phyloP scores from a whole-genome alignment of 2,797 vertebrate genomes.

The Allobates femoralis region DNA sequence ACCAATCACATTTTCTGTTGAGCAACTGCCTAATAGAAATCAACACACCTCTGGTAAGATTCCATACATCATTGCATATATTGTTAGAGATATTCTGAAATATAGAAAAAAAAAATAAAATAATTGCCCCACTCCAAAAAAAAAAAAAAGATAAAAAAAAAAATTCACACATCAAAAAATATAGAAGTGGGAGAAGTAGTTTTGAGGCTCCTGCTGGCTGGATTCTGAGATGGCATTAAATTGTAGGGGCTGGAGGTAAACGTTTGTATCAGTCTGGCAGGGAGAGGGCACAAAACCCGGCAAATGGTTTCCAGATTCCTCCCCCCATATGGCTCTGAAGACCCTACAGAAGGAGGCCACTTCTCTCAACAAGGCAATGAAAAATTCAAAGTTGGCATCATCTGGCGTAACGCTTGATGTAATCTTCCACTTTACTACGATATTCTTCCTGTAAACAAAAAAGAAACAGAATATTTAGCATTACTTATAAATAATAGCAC shows the following conservation, averaged over 20 bases:
- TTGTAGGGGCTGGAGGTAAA: constrained; percentile 54
- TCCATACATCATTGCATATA: constrained; percentile 27
- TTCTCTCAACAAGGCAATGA: constrained; percentile 39
- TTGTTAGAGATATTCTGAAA: constrained; percentile 26
- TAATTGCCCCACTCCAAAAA: constrained; percentile 10
- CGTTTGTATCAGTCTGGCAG: constrained; percentile 54
- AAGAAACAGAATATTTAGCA: no score
- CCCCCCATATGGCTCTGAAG: constrained; percentile 50
- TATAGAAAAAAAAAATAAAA: constrained; percentile 1
- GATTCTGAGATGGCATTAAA: constrained; percentile 21
- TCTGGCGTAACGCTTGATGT: constrained; percentile 97
- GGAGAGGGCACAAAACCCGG: constrained; percentile 37
- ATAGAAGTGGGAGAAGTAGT: constrained; percentile 19
- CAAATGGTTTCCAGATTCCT: constrained; percentile 45
- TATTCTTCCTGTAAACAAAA: constrained; percentile 87
- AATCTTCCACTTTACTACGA: constrained; percentile 95
- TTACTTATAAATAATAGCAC: no score
- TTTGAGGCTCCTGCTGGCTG: constrained; percentile 31
- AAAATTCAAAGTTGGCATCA: constrained; percentile 77
- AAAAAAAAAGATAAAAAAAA: constrained; percentile 17
- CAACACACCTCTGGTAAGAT: constrained; percentile 28
- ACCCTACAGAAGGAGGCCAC: constrained; percentile 37
- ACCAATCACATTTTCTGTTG: not conserved
- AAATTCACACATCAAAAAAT: constrained; percentile 53
- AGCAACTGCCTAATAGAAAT: not conserved